Percentiles rank a stretch among this genome's conserved stretches.
Evolutionary conservation across 2,797 vertebrate genomes (phyloP).

Genomic region (Scomberomorus guttatus): DNA sequence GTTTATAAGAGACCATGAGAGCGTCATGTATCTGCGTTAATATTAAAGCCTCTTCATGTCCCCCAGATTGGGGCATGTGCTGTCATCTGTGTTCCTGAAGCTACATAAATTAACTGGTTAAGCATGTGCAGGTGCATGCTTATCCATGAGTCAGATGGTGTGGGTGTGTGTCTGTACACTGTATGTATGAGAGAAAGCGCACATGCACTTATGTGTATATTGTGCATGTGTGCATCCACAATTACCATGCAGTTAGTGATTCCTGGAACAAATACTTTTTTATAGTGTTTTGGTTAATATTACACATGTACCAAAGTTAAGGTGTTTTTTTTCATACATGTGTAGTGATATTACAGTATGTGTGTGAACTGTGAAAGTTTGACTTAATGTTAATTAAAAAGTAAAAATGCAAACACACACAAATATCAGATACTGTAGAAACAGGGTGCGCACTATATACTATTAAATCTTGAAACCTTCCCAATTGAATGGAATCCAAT

Average conservation of each 20-base stretch:
- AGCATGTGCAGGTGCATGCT: slow-evolving; percentile 33
- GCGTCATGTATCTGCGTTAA: background rate
- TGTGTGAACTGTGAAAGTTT: too few relatives aligned
- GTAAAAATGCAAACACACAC: too few relatives aligned
- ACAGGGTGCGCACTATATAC: too few relatives aligned
- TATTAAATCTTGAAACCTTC: too few relatives aligned
- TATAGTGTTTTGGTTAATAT: background rate
- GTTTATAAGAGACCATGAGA: background rate
- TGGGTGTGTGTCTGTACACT: slow-evolving; percentile 10
- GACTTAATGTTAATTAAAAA: too few relatives aligned
- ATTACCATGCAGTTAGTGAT: background rate
- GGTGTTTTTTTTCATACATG: too few relatives aligned
- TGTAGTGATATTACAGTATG: too few relatives aligned
- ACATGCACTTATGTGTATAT: background rate
- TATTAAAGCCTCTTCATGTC: slow-evolving; percentile 16
- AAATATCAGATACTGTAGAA: too few relatives aligned
- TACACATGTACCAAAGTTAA: background rate
- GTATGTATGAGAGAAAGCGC: background rate
- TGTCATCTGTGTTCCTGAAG: slow-evolving; percentile 19
- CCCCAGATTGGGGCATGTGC: slow-evolving; percentile 1
- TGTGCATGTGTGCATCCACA: background rate
- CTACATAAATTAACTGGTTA: slow-evolving; percentile 25
- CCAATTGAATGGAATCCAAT: too few relatives aligned
- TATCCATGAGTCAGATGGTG: slow-evolving; percentile 1
- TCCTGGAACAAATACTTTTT: background rate